phyloP scores from a whole-genome alignment of 2,113 vertebrate genomes.

The Origma solitaria region DNA sequence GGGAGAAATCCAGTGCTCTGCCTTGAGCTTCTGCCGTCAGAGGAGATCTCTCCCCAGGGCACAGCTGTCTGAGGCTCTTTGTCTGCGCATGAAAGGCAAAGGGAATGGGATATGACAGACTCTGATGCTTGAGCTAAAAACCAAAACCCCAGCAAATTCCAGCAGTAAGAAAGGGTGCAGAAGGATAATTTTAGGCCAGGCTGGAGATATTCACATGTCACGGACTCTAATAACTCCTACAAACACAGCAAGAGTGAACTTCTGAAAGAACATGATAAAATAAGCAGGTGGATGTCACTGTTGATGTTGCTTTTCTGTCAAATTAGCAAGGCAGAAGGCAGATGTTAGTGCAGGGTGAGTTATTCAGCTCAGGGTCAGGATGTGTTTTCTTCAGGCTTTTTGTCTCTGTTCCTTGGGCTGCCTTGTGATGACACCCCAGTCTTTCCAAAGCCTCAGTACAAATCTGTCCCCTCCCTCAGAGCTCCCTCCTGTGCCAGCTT shows the following conservation, averaged over 20 bases:
- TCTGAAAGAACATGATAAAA: not conserved
- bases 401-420: not conserved
- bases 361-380: not conserved
- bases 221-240: not conserved
- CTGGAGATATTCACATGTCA: not conserved
- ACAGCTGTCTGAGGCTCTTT: not conserved
- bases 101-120: not conserved
- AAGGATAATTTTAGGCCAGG: not conserved
- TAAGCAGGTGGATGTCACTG: not conserved
- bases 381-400: not conserved
- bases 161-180: not conserved
- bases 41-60: not conserved
- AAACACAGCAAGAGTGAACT: not conserved
- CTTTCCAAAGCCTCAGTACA: not conserved
- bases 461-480: not conserved
- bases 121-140: not conserved
- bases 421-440: accelerated
- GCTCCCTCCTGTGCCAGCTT: not conserved
- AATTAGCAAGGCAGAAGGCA: not conserved
- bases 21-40: not conserved
- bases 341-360: not conserved
- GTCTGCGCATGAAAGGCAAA: not conserved
- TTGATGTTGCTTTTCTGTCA: not conserved
- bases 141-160: not conserved
- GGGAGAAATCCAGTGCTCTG: not conserved